These are phyloP conservation scores for Atta cephalotes DNA, from an alignment of 1,140 invertebrate genomes.

Conservation along the genomic window DNA sequence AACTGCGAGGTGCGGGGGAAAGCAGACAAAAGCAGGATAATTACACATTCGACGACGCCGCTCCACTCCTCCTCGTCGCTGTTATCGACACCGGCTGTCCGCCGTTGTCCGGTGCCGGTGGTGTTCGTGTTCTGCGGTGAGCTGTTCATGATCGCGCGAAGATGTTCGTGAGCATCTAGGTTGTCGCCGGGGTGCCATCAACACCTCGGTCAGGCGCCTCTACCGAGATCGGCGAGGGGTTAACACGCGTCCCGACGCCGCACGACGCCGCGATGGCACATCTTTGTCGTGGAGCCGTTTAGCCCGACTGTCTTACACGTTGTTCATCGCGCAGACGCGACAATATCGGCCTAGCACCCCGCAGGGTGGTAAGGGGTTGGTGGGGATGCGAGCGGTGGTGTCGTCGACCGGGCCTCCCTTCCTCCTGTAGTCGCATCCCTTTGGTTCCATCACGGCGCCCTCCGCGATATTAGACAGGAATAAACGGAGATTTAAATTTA, in stretches of 20 bases:
- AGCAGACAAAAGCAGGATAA: slow-evolving; percentile 21
- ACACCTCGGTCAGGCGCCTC: slow-evolving; percentile 42
- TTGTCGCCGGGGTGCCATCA: slow-evolving; percentile 33
- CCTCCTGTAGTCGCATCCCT: slow-evolving; percentile 50
- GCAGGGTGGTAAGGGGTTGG: slow-evolving; percentile 52
- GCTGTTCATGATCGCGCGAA: slow-evolving; percentile 77
- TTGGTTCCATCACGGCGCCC: slow-evolving; percentile 4
- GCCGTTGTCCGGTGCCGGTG: slow-evolving; percentile 68
- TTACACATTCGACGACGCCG: slow-evolving; percentile 85
- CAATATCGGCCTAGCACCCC: slow-evolving; percentile 77
- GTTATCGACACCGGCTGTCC: slow-evolving; percentile 78
- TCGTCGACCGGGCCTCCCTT: slow-evolving; percentile 47
- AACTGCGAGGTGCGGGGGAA: background rate
- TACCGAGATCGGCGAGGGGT: slow-evolving; percentile 54
- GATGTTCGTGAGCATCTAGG: background rate
- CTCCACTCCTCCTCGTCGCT: slow-evolving; percentile 86
- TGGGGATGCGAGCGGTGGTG: slow-evolving; percentile 45
- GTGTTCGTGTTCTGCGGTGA: slow-evolving; percentile 79
- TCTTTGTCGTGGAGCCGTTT: slow-evolving; percentile 37
- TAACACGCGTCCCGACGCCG: slow-evolving; percentile 71
- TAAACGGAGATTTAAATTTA: slow-evolving; percentile 62
- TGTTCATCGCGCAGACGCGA: slow-evolving; percentile 66
- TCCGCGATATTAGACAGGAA: slow-evolving; percentile 43
- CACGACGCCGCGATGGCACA: slow-evolving; percentile 40
- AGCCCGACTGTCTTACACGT: slow-evolving; percentile 57